Percentiles rank a stretch among this genome's conserved stretches.
Evolutionary conservation across 2,797 vertebrate genomes (phyloP).

Genomic region (Arnoldichthys spilopterus): DNA sequence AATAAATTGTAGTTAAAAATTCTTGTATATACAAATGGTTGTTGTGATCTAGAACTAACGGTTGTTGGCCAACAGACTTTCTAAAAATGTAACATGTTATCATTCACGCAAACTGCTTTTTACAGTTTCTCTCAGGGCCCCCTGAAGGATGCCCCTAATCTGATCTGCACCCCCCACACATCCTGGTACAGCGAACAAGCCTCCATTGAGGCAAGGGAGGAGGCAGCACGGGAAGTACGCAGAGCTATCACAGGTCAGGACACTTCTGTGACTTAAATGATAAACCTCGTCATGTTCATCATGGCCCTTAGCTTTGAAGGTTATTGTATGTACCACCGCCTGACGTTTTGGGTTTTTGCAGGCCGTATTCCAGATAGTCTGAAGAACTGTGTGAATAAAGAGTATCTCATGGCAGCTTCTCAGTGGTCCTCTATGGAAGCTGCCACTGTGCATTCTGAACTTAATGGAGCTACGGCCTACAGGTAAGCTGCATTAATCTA

Average conservation of each 20-base stretch:
- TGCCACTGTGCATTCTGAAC: slow-evolving; percentile 88
- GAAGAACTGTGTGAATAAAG: slow-evolving; percentile 96
- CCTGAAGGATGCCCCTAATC: slow-evolving; percentile 83
- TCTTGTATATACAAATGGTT: too few species aligned
- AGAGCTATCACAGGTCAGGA: slow-evolving; percentile 82
- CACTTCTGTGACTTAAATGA: not conserved
- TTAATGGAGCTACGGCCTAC: slow-evolving; percentile 88
- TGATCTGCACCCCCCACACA: slow-evolving; percentile 84
- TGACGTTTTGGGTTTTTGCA: slow-evolving; percentile 52
- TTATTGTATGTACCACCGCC: too few species aligned
- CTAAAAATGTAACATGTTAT: too few species aligned
- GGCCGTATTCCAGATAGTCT: slow-evolving; percentile 92
- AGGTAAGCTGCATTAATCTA: slow-evolving; percentile 74
- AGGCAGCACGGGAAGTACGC: slow-evolving; percentile 83
- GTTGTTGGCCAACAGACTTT: too few species aligned
- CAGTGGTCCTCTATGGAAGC: slow-evolving; percentile 92
- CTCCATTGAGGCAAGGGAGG: slow-evolving; percentile 82
- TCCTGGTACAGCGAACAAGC: slow-evolving; percentile 87
- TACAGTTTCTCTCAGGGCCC: slow-evolving; percentile 81
- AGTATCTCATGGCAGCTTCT: slow-evolving; percentile 91
- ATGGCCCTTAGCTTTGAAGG: not conserved
- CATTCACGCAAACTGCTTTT: too few species aligned
- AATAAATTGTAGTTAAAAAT: too few species aligned
- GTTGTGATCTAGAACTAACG: too few species aligned
- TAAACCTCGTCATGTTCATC: not conserved